A percentile compares a stretch with the other conserved stretches of the same genome.
phyloP scores from a whole-genome alignment of 23 tunicate genomes.

The Phallusia fumigata region DNA sequence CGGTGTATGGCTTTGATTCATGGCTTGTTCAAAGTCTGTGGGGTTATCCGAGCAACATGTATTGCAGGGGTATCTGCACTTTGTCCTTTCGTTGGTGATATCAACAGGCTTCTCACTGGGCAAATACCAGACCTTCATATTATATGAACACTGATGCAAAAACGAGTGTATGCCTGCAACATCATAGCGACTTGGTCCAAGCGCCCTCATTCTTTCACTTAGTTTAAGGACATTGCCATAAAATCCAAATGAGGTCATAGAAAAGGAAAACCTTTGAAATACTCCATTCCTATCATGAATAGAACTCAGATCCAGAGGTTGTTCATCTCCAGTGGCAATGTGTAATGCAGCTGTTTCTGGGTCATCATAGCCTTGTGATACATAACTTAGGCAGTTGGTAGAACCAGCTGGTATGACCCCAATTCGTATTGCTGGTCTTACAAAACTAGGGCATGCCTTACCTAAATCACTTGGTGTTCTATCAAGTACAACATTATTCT shows the following conservation, averaged over 20 bases:
- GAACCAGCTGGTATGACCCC: conserved; percentile 96
- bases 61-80: conserved; percentile 31
- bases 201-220: conserved; percentile 64
- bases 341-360: conserved; percentile 77
- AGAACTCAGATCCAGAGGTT: conserved; percentile 68
- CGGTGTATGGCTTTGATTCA: no score
- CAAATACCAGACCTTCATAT: conserved; percentile 57
- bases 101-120: conserved; percentile 27
- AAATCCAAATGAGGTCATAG: conserved; percentile 88
- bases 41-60: not conserved
- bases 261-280: conserved; percentile 73
- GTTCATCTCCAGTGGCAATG: conserved; percentile 70
- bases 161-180: conserved; percentile 72
- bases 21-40: no score
- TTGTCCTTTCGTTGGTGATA: not conserved
- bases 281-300: conserved; percentile 57
- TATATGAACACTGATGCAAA: conserved; percentile 36
- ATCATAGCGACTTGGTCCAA: conserved; percentile 85
- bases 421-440: conserved; percentile 39
- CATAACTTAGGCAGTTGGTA: conserved; percentile 75
- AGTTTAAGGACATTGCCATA: conserved; percentile 65
- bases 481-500: conserved; percentile 29
- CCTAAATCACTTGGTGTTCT: not conserved
- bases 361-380: conserved; percentile 77
- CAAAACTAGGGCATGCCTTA: not conserved